phyloP scores from a whole-genome alignment of 2,113 vertebrate species.

The Copsychus sechellarum region DNA sequence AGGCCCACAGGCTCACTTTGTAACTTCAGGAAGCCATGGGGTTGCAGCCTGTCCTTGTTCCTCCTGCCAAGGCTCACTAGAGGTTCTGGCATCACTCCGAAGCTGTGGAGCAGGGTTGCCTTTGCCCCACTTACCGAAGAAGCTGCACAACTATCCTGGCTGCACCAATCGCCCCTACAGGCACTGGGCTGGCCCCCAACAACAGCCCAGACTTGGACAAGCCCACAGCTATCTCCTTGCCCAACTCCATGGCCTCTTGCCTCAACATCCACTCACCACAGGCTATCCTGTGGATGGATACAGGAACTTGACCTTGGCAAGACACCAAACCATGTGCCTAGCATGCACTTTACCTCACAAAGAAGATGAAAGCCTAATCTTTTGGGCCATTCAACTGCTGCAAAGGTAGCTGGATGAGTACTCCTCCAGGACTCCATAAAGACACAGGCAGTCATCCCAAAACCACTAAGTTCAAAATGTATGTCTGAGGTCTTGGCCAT shows the following conservation, averaged over 20 bases:
- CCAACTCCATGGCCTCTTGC: background rate
- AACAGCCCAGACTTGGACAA: background rate
- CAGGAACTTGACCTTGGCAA: background rate
- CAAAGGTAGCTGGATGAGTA: background rate
- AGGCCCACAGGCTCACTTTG: fast-evolving
- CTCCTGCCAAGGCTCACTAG: background rate
- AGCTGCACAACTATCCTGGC: background rate
- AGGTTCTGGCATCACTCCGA: background rate
- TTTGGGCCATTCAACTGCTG: background rate
- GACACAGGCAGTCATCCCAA: background rate
- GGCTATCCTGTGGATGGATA: background rate
- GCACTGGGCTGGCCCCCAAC: background rate
- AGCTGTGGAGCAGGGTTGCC: fast-evolving
- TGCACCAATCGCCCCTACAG: fast-evolving
- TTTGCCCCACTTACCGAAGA: background rate
- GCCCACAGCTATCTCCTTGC: background rate
- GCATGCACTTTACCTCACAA: background rate
- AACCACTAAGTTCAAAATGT: fast-evolving
- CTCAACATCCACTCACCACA: background rate
- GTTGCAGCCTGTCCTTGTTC: background rate
- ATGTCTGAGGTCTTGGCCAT: background rate
- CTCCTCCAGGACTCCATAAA: background rate
- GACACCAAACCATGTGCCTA: background rate
- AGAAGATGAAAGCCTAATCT: background rate
- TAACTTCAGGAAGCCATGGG: background rate